Evolutionary conservation across 2,797 vertebrate genomes (phyloP).

Genomic region (Huso huso): DNA sequence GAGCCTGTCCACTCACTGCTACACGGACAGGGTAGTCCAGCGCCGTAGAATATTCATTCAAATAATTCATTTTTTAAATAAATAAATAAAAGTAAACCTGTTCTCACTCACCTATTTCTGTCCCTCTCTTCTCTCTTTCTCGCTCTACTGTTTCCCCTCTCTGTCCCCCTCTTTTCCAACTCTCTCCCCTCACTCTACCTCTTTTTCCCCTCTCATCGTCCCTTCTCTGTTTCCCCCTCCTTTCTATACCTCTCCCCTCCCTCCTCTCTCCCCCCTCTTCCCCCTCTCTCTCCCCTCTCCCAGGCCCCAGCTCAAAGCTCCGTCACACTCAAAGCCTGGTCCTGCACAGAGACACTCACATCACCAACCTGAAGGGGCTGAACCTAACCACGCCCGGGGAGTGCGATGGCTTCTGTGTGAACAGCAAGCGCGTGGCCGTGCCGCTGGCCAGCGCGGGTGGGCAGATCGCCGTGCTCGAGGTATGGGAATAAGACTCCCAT

Average conservation of each 20-base stretch:
- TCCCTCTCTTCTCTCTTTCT: neutral
- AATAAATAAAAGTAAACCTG: neutral
- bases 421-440: conserved; percentile 61
- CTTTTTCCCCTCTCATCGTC: neutral
- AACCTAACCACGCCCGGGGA: conserved; percentile 91
- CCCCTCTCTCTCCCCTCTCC: neutral
- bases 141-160: neutral
- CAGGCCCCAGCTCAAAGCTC: conserved; percentile 86
- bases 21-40: neutral
- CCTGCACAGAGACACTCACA: conserved; percentile 78
- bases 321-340: conserved; percentile 76
- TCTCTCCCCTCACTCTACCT: neutral
- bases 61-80: neutral
- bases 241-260: neutral
- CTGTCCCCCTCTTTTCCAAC: neutral
- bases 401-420: conserved; percentile 81
- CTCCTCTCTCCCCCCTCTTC: neutral
- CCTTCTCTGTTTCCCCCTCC: neutral
- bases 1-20: neutral
- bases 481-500: conserved; percentile 28
- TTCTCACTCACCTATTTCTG: neutral
- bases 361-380: conserved; percentile 83
- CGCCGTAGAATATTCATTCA: too few species aligned
- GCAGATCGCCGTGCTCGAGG: conserved; percentile 85
- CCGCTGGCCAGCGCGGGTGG: conserved; percentile 80